Evolutionary conservation across 2,113 vertebrate species (phyloP).

Genomic region (Trematomus loennbergii): DNA sequence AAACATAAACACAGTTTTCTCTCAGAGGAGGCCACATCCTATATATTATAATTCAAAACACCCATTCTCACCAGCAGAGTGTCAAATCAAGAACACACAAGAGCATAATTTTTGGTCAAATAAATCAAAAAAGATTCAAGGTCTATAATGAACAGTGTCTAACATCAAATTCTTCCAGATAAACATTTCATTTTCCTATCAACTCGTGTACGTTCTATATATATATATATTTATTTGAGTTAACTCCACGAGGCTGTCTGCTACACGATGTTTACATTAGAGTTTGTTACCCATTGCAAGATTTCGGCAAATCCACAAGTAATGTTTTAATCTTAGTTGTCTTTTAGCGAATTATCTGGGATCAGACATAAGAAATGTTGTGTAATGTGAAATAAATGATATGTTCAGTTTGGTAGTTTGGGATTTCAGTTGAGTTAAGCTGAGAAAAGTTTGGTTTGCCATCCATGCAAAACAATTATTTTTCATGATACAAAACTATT

Average conservation of each 20-base stretch:
- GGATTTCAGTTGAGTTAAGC: conserved; percentile 4
- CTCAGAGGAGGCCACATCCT: conserved; percentile 62
- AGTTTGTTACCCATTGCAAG: background rate
- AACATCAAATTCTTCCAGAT: conserved; percentile 49
- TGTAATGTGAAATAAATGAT: background rate
- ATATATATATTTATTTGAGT: conserved; percentile 38
- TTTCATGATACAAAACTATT: conserved; percentile 34
- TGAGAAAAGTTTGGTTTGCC: conserved; percentile 28
- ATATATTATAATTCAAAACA: conserved; percentile 69
- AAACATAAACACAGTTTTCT: conserved; percentile 72
- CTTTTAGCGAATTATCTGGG: background rate
- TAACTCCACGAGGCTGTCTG: conserved; percentile 37
- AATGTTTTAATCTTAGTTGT: conserved; percentile 6
- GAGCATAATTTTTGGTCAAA: conserved; percentile 72
- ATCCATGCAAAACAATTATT: conserved; percentile 16
- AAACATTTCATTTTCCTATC: conserved; percentile 33
- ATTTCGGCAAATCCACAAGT: conserved; percentile 12
- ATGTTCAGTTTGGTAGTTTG: conserved; percentile 11
- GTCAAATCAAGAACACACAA: conserved; percentile 70
- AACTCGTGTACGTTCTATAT: background rate
- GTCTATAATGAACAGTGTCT: conserved; percentile 26
- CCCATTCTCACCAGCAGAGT: conserved; percentile 59
- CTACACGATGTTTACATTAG: conserved; percentile 32
- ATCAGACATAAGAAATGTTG: conserved; percentile 1
- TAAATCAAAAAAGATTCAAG: conserved; percentile 47